Conservation (phyloP, 2,113 vertebrate species). For the Aspiorhynchus laticeps region DNA sequence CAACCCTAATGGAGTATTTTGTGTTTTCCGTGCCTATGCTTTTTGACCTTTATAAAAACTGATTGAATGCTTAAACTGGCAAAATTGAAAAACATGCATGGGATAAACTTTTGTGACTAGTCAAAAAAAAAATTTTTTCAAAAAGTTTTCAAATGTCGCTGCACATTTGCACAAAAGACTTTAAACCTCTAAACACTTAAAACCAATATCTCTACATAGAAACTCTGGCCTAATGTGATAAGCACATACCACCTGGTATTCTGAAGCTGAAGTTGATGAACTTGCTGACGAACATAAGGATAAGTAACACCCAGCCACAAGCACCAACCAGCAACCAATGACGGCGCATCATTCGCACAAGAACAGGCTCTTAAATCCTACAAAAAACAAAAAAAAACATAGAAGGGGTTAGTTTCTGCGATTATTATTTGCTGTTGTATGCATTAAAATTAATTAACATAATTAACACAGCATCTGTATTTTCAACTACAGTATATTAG, state of each 20-base stretch:
- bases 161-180: no score
- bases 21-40: no score
- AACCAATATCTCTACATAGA: neutral
- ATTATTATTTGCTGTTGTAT: neutral
- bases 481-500: neutral
- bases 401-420: neutral
- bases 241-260: conserved; percentile 82
- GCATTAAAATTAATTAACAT: neutral
- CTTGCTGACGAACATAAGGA: conserved; percentile 95
- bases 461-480: neutral
- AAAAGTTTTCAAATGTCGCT: no score
- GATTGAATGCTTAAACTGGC: no score
- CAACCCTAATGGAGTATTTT: no score
- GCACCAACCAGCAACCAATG: conserved; percentile 93
- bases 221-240: neutral
- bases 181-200: neutral
- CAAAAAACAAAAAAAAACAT: neutral
- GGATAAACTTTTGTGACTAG: no score
- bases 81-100: no score
- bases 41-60: no score
- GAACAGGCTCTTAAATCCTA: conserved; percentile 35
- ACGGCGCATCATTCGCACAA: conserved; percentile 87
- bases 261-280: conserved; percentile 89
- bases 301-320: conserved; percentile 96
- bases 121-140: no score